phyloP scores from a whole-genome alignment of 2,113 vertebrate genomes.

The Ranitomeya imitator region DNA sequence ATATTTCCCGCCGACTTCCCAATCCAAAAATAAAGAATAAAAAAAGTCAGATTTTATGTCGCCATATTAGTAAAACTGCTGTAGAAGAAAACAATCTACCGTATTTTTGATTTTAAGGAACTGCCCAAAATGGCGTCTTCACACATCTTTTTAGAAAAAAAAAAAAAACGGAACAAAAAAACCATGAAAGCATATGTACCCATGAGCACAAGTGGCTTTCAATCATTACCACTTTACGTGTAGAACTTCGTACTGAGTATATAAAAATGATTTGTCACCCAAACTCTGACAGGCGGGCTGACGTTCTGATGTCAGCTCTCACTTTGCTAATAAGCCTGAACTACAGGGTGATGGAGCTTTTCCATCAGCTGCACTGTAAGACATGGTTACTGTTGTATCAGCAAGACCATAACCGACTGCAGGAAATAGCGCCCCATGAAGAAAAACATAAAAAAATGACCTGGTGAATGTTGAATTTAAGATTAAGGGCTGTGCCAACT shows the following conservation, averaged over 20 bases:
- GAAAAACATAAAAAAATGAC: not conserved
- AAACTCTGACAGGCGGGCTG: not conserved
- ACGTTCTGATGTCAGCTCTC: not conserved
- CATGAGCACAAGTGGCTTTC: not conserved
- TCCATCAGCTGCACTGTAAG: not conserved
- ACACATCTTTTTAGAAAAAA: no score
- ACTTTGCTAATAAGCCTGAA: not conserved
- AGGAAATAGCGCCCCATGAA: not conserved
- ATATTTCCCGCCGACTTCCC: no score
- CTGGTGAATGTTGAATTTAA: no score
- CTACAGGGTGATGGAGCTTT: not conserved
- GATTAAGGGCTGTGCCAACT: no score
- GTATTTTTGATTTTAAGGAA: no score
- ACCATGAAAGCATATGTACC: no score
- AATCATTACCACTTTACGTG: not conserved
- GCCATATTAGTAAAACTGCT: no score
- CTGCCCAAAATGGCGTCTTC: no score
- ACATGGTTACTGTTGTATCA: not conserved
- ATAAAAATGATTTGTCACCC: not conserved
- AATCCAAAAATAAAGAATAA: no score
- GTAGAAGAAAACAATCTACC: no score
- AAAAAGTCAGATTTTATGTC: no score
- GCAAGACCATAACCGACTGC: not conserved
- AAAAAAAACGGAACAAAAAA: no score
- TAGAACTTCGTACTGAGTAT: not conserved